These are phyloP conservation scores for Trachemys scripta DNA, from an alignment of 2,113 vertebrate genomes.

Conservation along the genomic window DNA sequence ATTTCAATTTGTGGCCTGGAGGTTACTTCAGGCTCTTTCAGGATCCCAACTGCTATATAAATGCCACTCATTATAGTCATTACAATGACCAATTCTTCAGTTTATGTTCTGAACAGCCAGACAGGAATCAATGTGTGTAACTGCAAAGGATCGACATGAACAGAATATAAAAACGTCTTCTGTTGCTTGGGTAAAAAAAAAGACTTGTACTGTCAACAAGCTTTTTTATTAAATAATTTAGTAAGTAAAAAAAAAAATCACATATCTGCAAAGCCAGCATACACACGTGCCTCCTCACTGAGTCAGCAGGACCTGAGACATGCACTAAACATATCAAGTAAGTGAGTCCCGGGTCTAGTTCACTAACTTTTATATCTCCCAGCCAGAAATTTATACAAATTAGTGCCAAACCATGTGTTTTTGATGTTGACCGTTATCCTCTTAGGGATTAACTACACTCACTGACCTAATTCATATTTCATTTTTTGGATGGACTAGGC, in stretches of 20 bases:
- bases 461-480: conserved; percentile 41
- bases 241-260: conserved; percentile 1
- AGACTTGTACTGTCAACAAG: background rate
- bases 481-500: conserved; percentile 40
- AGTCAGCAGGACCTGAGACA: conserved; percentile 32
- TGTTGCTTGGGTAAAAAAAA: conserved; percentile 10
- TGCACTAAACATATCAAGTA: conserved; percentile 9
- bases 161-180: background rate
- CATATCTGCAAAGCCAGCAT: conserved; percentile 50
- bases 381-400: conserved; percentile 23
- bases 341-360: conserved; percentile 33
- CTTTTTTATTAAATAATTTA: conserved; percentile 17
- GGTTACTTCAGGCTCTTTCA: background rate
- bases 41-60: background rate
- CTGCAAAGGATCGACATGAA: background rate
- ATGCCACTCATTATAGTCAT: background rate
- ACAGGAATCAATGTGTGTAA: background rate
- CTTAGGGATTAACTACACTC: conserved; percentile 15
- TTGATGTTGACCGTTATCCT: conserved; percentile 51
- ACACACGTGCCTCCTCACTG: conserved; percentile 40
- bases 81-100: background rate
- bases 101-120: background rate
- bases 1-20: background rate
- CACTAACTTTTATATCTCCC: conserved; percentile 42
- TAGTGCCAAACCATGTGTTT: conserved; percentile 47